Evolutionary conservation across 2,113 vertebrate species (phyloP), one percentile per base, ranked within the genome.

Genomic region (Fulmarus glacialis): DNA sequence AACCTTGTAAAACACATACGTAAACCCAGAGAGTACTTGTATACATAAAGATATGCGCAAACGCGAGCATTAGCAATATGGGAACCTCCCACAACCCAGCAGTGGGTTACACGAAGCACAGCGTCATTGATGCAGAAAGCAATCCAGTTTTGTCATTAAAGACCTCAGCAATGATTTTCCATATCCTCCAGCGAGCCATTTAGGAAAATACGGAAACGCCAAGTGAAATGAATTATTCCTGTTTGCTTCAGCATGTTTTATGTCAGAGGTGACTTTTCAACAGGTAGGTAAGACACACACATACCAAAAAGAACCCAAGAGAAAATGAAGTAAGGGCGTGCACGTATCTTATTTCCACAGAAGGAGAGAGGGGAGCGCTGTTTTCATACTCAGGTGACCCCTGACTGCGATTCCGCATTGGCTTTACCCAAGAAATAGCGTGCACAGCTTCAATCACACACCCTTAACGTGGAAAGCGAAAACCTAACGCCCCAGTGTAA

Each of bases 31-130:
- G 6, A 17, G 20, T 27, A 45, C 13, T 55, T 38, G 9, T 4
- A 15, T 7, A 32, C 1, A 3, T 32, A 40, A 42, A 82, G 47
- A 52, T 15, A 67, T 87, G 32, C 24, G 13, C 32, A 47, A 62
- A 40, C 6, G 1, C 2, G 5, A 52, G 15, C 40, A 34, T 16
- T 6, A 42, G 21, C 18, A 67, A 40, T 6, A 21, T 0, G 0
- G 38, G n/a, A 29, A 63, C 30, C 42, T 74, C 36, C 45, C 45
- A 40, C 16, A n/a, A 9, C 19, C 13, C 74, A 58, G 66, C 42
- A 48, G 7, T 0, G 3, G 27, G 23, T 79, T 48, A 45, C 4
- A 1, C 1, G 2, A 42, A 86, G 45, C 26, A n/a, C 8, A 3
- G 52, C 8, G 3, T 36, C 79, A 55, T 1, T 2, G 19, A 78